Conservation (phyloP, 2,888 invertebrate species). For the Oxycera nigricornis region DNA sequence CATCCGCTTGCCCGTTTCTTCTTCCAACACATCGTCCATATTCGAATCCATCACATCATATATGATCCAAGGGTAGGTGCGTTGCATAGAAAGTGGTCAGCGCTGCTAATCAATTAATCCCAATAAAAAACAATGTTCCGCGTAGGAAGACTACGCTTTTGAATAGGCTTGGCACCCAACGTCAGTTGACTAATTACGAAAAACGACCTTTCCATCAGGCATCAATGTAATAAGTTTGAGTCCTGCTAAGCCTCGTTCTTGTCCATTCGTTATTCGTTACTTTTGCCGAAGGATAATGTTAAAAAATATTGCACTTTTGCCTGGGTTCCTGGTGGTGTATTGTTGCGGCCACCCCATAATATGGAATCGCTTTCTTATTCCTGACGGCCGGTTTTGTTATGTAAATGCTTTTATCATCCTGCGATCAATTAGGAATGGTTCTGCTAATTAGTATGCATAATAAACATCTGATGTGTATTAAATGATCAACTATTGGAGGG, state of each 20-base stretch:
- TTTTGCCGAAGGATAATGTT: constrained; percentile 19
- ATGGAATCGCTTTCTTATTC: constrained; percentile 1
- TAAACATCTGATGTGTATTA: constrained; percentile 44
- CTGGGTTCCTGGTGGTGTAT: not conserved
- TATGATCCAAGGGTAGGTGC: not conserved
- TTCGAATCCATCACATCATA: not conserved
- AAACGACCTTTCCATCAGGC: constrained; percentile 9
- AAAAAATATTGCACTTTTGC: constrained; percentile 17
- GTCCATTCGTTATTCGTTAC: not conserved
- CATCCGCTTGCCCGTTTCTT: not conserved
- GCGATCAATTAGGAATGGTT: constrained; percentile 47
- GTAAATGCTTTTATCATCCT: constrained; percentile 41
- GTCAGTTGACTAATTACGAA: constrained; percentile 46
- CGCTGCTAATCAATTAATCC: constrained; percentile 47
- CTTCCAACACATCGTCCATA: not conserved
- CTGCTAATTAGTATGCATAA: constrained; percentile 44
- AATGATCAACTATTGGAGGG: constrained; percentile 42
- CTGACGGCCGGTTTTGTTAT: not conserved
- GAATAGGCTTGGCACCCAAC: constrained; percentile 46
- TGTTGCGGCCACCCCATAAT: not conserved
- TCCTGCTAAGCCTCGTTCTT: constrained; percentile 21
- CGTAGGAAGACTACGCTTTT: constrained; percentile 34
- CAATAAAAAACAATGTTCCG: constrained; percentile 45
- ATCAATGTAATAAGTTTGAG: constrained; percentile 23
- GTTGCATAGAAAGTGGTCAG: not conserved